Evolutionary conservation across 2,888 invertebrate genomes (phyloP).

Genomic region (Plebejus melissa): DNA sequence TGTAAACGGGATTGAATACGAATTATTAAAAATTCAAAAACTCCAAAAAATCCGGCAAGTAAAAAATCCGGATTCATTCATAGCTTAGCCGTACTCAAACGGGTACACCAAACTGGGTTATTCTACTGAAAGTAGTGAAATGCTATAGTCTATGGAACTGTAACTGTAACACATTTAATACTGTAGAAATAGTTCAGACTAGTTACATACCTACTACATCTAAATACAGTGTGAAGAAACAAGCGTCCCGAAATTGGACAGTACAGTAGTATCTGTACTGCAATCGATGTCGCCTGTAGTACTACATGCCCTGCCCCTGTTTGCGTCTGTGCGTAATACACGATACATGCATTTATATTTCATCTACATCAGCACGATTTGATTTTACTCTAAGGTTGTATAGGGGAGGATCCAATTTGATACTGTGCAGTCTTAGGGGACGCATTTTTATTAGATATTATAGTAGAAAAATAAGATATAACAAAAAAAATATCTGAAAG

Average conservation of each 20-base stretch:
- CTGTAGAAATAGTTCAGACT: neutral
- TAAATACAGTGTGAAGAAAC: conserved; percentile 21
- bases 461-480: neutral
- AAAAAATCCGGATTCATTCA: neutral
- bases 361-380: conserved; percentile 18
- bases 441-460: conserved; percentile 7
- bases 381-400: conserved; percentile 9
- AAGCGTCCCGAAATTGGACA: conserved; percentile 43
- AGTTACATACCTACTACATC: neutral
- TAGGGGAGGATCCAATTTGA: neutral
- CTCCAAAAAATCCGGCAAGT: neutral
- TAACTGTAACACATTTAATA: neutral
- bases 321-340: conserved; percentile 54
- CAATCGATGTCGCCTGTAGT: conserved; percentile 41
- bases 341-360: conserved; percentile 34
- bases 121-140: neutral
- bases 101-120: neutral
- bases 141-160: neutral
- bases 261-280: conserved; percentile 20
- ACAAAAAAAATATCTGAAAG: neutral
- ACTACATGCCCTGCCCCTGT: conserved; percentile 50
- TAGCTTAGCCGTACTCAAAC: neutral
- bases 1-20: too few relatives aligned
- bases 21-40: neutral
- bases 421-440: neutral